These are phyloP conservation scores for Psylliodes chrysocephalus DNA, from an alignment of 2,888 invertebrate species.

Conservation along the genomic window DNA sequence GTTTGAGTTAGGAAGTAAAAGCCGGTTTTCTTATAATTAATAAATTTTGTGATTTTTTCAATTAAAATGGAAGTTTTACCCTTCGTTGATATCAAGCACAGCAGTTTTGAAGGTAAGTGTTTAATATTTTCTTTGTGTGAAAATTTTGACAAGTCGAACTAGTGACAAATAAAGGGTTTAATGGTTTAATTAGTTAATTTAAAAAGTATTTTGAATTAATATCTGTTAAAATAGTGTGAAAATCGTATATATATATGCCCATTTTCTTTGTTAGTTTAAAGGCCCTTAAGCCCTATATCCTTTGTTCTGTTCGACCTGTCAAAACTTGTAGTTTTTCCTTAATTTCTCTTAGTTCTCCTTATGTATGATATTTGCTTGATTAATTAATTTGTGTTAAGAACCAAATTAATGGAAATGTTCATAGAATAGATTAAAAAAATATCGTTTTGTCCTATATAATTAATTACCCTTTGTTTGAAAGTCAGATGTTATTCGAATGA, in stretches of 20 bases:
- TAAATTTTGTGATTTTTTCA: conserved; percentile 44
- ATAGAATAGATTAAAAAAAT: conserved; percentile 11
- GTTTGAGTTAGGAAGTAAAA: conserved; percentile 41
- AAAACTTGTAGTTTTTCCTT: conserved; percentile 11
- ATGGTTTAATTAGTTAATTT: not conserved
- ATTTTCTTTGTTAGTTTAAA: not conserved
- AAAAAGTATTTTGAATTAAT: not conserved
- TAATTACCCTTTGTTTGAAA: conserved; percentile 31
- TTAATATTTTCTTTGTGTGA: conserved; percentile 14
- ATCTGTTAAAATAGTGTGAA: no score
- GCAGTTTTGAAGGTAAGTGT: conserved; percentile 49
- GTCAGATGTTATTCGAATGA: conserved; percentile 21
- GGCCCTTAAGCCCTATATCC: conserved; percentile 13
- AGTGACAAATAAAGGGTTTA: not conserved
- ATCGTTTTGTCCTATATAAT: conserved; percentile 30
- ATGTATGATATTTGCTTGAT: not conserved
- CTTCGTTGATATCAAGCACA: conserved; percentile 80
- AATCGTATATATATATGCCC: no score
- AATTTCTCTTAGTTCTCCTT: not conserved
- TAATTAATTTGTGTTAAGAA: not conserved
- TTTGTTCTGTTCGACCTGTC: conserved; percentile 29
- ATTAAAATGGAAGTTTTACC: conserved; percentile 81
- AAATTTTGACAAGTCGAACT: not conserved
- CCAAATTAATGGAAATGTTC: not conserved
- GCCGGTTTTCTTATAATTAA: conserved; percentile 41